These are phyloP conservation scores for Anguilla rostrata DNA, from an alignment of 2,113 vertebrate species.

Conservation along the genomic window DNA sequence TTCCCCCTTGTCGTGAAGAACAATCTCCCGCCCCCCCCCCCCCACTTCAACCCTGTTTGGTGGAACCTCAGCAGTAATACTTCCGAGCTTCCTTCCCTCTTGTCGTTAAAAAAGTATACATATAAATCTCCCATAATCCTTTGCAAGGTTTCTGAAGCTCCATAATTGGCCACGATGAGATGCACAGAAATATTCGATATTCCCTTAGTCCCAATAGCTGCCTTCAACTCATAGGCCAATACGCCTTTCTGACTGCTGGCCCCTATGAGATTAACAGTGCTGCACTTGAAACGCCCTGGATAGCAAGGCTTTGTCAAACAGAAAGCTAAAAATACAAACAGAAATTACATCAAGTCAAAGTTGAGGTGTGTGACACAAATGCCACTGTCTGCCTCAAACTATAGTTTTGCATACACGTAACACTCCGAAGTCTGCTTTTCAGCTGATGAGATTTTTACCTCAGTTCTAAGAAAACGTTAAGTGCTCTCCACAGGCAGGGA, in stretches of 20 bases:
- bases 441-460: no score
- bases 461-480: background rate
- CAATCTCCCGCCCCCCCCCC: no score
- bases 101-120: background rate
- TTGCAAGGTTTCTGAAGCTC: background rate
- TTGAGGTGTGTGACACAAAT: background rate
- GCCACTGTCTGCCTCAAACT: background rate
- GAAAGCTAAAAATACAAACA: background rate
- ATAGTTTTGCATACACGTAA: background rate
- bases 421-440: background rate
- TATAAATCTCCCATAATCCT: background rate
- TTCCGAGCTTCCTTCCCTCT: no score
- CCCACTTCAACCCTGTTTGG: no score
- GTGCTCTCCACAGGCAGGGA: background rate
- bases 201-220: conserved; percentile 1
- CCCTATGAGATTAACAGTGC: conserved; percentile 4
- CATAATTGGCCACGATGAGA: background rate
- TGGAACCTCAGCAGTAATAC: no score
- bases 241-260: background rate
- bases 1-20: no score
- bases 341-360: background rate
- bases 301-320: background rate
- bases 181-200: background rate
- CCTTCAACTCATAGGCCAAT: background rate
- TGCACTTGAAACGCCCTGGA: background rate